A percentile compares a stretch with the other conserved stretches of the same genome.
Conservation (phyloP, 2,113 vertebrate species). For the Craseonycteris thonglongyai region DNA sequence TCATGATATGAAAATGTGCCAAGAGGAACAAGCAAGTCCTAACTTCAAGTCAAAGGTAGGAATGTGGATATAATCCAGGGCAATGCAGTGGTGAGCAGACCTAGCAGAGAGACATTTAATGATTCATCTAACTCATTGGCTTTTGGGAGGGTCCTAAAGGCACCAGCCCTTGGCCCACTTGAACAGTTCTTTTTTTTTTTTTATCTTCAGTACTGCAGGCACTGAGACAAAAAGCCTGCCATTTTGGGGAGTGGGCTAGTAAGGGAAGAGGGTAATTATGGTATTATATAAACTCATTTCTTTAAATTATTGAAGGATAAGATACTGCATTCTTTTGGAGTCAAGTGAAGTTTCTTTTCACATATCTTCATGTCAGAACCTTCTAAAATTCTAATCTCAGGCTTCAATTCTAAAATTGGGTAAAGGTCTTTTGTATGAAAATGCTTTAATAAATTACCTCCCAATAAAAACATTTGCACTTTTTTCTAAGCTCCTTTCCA, state of each 20-base stretch:
- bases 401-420: constrained; percentile 12
- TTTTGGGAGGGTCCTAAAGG: constrained; percentile 12
- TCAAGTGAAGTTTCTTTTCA: constrained; percentile 21
- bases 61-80: constrained; percentile 55
- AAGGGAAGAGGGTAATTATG: not conserved
- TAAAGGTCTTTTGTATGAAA: not conserved
- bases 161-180: not conserved
- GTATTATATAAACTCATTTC: not conserved
- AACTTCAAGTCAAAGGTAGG: constrained; percentile 42
- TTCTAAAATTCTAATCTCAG: constrained; percentile 15
- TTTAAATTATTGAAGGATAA: constrained; percentile 17
- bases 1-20: constrained; percentile 56
- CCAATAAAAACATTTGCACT: not conserved
- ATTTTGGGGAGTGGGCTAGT: not conserved
- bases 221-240: constrained; percentile 25
- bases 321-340: not conserved
- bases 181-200: not conserved
- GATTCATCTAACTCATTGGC: constrained; percentile 13
- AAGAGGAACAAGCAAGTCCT: constrained; percentile 56
- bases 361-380: constrained; percentile 2
- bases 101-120: constrained; percentile 19
- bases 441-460: constrained; percentile 6
- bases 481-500: not conserved
- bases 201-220: not conserved
- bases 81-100: not conserved